Conservation (phyloP, 2,797 vertebrate genomes). For the Ciconia nigra region DNA sequence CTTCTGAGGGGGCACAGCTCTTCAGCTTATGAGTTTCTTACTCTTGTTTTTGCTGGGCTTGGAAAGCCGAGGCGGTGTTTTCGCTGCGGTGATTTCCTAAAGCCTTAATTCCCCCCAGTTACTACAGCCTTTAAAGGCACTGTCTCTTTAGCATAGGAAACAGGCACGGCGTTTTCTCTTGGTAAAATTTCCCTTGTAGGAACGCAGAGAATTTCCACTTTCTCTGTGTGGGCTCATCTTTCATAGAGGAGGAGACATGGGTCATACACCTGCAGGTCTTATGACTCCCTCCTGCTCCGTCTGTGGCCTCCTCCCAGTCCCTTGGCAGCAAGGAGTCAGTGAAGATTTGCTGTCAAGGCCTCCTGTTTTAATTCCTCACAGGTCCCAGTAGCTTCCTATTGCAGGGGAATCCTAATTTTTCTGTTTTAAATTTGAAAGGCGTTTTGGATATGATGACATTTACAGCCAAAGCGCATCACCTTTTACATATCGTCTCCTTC, state of each 20-base stretch:
- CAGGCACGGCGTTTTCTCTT: neutral
- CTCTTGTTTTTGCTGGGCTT: neutral
- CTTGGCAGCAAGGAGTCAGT: neutral
- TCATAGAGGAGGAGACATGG: neutral
- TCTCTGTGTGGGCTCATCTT: conserved; percentile 1
- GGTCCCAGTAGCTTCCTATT: neutral
- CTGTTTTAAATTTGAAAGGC: neutral
- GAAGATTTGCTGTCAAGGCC: neutral
- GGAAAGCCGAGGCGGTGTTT: neutral
- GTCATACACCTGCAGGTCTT: neutral
- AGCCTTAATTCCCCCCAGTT: neutral
- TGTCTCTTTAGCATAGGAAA: neutral
- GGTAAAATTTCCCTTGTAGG: neutral
- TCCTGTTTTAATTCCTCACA: neutral
- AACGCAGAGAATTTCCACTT: neutral
- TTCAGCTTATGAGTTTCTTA: neutral
- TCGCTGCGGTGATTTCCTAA: neutral
- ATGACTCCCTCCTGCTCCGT: neutral
- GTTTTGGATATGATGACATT: neutral
- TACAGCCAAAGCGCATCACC: neutral
- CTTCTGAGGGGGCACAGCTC: neutral
- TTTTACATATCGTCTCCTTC: neutral
- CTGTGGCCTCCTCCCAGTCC: neutral
- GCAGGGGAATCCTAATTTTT: neutral
- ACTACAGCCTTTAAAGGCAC: neutral